These are phyloP conservation scores for Bombus consobrinus DNA, from an alignment of 1,140 invertebrate genomes.

Conservation along the genomic window DNA sequence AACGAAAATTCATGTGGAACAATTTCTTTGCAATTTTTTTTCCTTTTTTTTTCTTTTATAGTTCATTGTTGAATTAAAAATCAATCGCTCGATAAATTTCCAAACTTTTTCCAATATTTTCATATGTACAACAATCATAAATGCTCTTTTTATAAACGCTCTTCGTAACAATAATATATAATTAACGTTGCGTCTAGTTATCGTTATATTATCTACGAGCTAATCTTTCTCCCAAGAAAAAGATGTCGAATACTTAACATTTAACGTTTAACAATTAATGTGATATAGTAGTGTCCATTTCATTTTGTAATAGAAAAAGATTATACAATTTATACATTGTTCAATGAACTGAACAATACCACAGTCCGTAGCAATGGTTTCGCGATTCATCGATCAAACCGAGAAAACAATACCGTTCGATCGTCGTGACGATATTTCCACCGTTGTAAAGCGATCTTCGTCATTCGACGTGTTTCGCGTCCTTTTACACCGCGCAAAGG, in stretches of 20 bases:
- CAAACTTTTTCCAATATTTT: background rate
- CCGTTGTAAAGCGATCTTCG: background rate
- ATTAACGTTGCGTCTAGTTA: background rate
- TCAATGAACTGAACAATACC: background rate
- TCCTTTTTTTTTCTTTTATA: too few species aligned
- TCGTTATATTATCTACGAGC: background rate
- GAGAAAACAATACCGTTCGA: background rate
- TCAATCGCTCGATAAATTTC: background rate
- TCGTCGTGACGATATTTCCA: slow-evolving; percentile 22
- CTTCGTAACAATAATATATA: background rate
- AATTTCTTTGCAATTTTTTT: background rate
- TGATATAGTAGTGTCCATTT: background rate
- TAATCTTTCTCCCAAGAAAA: background rate
- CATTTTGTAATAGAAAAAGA: background rate
- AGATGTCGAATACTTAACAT: background rate
- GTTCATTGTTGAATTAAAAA: background rate
- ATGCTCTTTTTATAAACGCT: slow-evolving; percentile 1
- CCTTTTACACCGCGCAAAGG: too few species aligned
- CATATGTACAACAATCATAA: slow-evolving; percentile 14
- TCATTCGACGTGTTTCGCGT: background rate
- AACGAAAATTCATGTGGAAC: background rate
- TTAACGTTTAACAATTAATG: background rate
- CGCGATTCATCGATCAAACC: background rate
- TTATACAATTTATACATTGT: slow-evolving; percentile 4
- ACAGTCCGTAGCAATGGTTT: background rate